Conservation (phyloP, 2,888 invertebrate genomes). For the Cinara cedri region DNA sequence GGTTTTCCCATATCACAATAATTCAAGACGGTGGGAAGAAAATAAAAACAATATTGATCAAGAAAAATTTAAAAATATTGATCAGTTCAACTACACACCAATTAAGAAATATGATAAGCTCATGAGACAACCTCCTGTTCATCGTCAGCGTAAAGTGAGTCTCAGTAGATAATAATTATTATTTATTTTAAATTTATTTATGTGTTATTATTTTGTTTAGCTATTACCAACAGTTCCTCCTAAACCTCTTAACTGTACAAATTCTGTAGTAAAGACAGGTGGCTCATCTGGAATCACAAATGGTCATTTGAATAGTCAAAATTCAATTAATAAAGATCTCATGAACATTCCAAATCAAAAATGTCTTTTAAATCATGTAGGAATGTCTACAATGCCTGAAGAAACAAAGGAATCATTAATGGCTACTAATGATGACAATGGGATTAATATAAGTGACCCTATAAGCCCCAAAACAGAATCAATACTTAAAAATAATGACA, state of each 20-base stretch:
- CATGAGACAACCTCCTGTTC: constrained; percentile 45
- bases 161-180: neutral
- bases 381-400: neutral
- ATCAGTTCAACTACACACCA: constrained; percentile 26
- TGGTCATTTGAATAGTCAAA: constrained; percentile 27
- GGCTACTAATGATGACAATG: neutral
- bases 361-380: neutral
- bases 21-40: constrained; percentile 39
- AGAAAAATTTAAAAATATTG: constrained; percentile 21
- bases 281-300: constrained; percentile 15
- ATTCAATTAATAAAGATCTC: constrained; percentile 27
- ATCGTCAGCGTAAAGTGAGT: constrained; percentile 48
- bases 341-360: constrained; percentile 33
- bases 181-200: neutral
- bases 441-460: neutral
- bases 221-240: constrained; percentile 49
- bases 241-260: constrained; percentile 32
- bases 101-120: constrained; percentile 33
- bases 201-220: constrained; percentile 24
- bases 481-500: constrained; percentile 8
- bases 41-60: constrained; percentile 32
- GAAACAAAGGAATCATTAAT: constrained; percentile 34
- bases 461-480: constrained; percentile 1
- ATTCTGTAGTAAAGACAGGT: constrained; percentile 9
- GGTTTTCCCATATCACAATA: constrained; percentile 32